phyloP scores from a whole-genome alignment of 2,888 invertebrate genomes.

The Apodemia hepburni region DNA sequence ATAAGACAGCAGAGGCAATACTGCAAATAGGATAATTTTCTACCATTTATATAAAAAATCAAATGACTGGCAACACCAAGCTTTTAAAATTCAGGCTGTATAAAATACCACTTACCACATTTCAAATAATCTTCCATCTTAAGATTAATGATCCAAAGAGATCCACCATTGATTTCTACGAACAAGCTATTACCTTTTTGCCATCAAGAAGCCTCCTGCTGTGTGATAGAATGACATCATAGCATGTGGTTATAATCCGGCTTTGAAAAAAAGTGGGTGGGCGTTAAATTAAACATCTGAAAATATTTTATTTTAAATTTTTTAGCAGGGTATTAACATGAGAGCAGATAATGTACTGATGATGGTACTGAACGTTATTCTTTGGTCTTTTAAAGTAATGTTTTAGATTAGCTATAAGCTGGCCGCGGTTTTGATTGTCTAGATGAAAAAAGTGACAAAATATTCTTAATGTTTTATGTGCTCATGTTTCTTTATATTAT shows the following conservation, averaged over 20 bases:
- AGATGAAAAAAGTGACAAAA: too few relatives aligned
- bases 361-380: too few relatives aligned
- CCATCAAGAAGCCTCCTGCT: constrained; percentile 1
- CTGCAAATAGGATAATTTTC: too few relatives aligned
- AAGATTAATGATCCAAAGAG: background rate
- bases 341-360: too few relatives aligned
- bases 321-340: too few relatives aligned
- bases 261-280: constrained; percentile 2
- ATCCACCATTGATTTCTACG: constrained; percentile 8
- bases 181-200: constrained; percentile 7
- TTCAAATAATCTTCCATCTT: constrained; percentile 4
- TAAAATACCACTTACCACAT: background rate
- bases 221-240: constrained; percentile 13
- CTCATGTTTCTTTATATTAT: too few relatives aligned
- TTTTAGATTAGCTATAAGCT: too few relatives aligned
- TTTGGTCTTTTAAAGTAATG: too few relatives aligned
- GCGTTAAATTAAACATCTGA: background rate
- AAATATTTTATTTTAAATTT: too few relatives aligned
- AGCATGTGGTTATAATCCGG: background rate
- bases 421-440: too few relatives aligned
- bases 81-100: background rate
- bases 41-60: background rate
- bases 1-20: too few relatives aligned
- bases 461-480: too few relatives aligned
- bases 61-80: background rate